phyloP scores from a whole-genome alignment of 2,113 vertebrate species.

The Vidua chalybeata region DNA sequence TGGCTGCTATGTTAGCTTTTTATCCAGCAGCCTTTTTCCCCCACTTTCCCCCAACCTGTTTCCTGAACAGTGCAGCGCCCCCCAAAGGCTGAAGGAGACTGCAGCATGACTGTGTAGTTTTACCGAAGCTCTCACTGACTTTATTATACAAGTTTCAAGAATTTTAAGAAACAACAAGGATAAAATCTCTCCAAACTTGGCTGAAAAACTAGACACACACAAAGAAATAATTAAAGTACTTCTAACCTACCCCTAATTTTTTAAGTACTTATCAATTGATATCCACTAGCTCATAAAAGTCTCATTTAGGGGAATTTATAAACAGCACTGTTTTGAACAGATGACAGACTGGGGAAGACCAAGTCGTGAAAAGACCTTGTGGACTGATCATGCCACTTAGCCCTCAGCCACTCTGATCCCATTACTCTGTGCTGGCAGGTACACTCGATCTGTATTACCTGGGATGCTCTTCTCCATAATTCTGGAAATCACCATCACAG shows the following conservation, averaged over 20 bases:
- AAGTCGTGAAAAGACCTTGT: neutral
- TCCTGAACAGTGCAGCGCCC: neutral
- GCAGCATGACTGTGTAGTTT: neutral
- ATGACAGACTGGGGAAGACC: neutral
- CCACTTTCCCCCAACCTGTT: rapidly evolving
- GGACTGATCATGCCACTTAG: neutral
- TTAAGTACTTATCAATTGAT: neutral
- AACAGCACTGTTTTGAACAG: neutral
- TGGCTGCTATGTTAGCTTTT: neutral
- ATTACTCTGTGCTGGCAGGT: neutral
- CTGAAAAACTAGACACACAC: neutral
- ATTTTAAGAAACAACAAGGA: neutral
- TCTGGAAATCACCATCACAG: neutral
- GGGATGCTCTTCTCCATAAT: neutral
- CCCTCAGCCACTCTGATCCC: neutral
- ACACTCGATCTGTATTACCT: neutral
- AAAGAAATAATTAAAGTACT: neutral
- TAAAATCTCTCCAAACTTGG: neutral
- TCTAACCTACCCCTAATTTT: neutral
- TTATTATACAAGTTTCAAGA: neutral
- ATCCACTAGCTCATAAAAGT: neutral
- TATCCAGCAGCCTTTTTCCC: neutral
- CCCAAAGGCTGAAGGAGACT: neutral
- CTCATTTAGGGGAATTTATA: neutral
- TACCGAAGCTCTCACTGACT: neutral